Evolutionary conservation across 2,113 vertebrate genomes (phyloP).

Genomic region (Syngnathus typhle): DNA sequence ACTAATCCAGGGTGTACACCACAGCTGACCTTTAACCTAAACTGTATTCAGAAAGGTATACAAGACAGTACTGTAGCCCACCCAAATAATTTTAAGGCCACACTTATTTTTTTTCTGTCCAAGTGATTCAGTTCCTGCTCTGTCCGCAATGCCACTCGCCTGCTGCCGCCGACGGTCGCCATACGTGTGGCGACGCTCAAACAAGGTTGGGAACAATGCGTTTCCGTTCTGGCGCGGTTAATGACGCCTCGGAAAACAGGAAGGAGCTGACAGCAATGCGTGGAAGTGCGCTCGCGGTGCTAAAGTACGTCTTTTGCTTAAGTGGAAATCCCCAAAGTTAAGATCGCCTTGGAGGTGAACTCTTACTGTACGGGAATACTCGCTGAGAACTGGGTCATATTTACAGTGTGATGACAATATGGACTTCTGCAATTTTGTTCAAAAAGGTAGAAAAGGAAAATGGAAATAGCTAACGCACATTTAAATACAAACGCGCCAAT

Average conservation of each 20-base stretch:
- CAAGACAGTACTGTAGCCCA: background rate
- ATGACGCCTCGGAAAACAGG: constrained; percentile 64
- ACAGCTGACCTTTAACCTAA: background rate
- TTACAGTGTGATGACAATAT: constrained; percentile 6
- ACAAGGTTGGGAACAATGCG: constrained; percentile 22
- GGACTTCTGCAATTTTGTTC: constrained; percentile 3
- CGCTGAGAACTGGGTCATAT: constrained; percentile 22
- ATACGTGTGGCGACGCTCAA: background rate
- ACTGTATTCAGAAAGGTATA: background rate
- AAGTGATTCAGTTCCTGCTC: constrained; percentile 35
- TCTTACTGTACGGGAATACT: constrained; percentile 3
- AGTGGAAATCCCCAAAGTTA: constrained; percentile 59
- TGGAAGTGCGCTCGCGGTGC: constrained; percentile 38
- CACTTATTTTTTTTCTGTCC: constrained; percentile 12
- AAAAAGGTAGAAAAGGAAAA: background rate
- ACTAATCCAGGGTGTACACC: too few species aligned
- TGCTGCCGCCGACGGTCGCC: background rate
- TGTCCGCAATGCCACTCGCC: background rate
- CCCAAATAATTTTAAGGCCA: background rate
- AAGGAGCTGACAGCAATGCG: constrained; percentile 39
- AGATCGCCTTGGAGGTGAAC: background rate
- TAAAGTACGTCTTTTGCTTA: constrained; percentile 8
- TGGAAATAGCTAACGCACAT: too few species aligned
- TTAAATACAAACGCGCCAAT: too few species aligned
- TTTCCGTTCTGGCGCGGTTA: constrained; percentile 29